Evolutionary conservation across 2,888 invertebrate species (phyloP).

Genomic region (Monoplex corrugatus): DNA sequence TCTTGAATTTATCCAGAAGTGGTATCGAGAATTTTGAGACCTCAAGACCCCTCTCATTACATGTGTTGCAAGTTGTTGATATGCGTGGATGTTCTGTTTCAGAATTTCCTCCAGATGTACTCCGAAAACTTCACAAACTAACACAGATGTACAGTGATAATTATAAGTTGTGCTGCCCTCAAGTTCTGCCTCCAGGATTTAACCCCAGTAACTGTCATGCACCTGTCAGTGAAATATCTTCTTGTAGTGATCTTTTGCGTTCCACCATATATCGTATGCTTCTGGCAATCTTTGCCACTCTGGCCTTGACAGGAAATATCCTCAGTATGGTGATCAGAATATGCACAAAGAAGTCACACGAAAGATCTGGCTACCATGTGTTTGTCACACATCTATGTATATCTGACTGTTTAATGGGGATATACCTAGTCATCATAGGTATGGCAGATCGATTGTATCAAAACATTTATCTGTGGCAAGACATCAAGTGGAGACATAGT

Average conservation of each 20-base stretch:
- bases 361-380: slow-evolving; percentile 56
- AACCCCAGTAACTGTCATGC: slow-evolving; percentile 41
- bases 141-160: slow-evolving; percentile 14
- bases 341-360: slow-evolving; percentile 62
- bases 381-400: slow-evolving; percentile 62
- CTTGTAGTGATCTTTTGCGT: slow-evolving; percentile 48
- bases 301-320: slow-evolving; percentile 61
- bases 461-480: slow-evolving; percentile 64
- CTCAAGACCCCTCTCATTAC: background rate
- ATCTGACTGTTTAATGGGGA: slow-evolving; percentile 66
- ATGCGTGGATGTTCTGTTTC: background rate
- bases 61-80: background rate
- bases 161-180: slow-evolving; percentile 51
- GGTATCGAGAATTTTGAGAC: background rate
- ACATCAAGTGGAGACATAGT: slow-evolving; percentile 64
- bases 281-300: slow-evolving; percentile 62
- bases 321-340: slow-evolving; percentile 56
- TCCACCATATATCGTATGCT: slow-evolving; percentile 57
- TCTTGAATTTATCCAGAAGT: background rate
- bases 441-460: slow-evolving; percentile 62
- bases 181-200: background rate
- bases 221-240: slow-evolving; percentile 43
- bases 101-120: background rate
- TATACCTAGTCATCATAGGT: slow-evolving; percentile 64
- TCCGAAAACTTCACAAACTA: slow-evolving; percentile 10